Evolutionary conservation across 2,888 invertebrate species (phyloP), one percentile per base, ranked within the genome.

Genomic region (Brenthis hecate): DNA sequence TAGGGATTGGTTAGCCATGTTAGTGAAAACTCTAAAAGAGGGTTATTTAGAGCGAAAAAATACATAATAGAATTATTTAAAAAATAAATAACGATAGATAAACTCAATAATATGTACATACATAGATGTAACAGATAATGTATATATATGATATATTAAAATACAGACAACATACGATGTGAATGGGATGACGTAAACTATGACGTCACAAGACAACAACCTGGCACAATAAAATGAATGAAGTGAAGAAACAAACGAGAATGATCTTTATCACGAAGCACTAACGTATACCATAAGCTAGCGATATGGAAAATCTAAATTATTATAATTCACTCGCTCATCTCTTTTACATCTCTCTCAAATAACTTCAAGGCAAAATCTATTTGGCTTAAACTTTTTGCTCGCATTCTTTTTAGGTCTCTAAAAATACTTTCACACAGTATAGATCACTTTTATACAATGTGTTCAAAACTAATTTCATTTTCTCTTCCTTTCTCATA

Each of bases 1-100:
- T 84, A 85, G 73, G 60, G 57, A 53, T 57, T 48, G 48, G 66
- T 66, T 60, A 72, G 71, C 66, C 28, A 56, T 8, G 68, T 70
- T 71, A 63, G 62, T 68, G 56, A 72, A 53, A 54, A 43, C 36
- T 43, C 13, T n/a, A 19, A 53, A 53, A 19, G 2, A 14, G 50
- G 32, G n/a, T 51, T 50, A 16, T 36, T 61, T 61, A 8, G 11
- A 16, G 61, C 36, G 14, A 23, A 19, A 43, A 11, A 43, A 43
- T 43, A 43, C 8, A 2, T 36, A 36, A 36, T 36, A 8, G 0
- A 36, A 8, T 36, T 36, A 48, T 28, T 23, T 19, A 16, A 43
- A 57, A 43, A 3, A 47, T 14, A 23, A 28, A n/a, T 13, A 23
- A 28, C 5, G 13, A 60, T 13, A n/a, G 13, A 16, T 16, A 11